Evolutionary conservation across 2,797 vertebrate species (phyloP), one percentile per base, ranked within the genome.

Genomic region (Crotalus adamanteus): DNA sequence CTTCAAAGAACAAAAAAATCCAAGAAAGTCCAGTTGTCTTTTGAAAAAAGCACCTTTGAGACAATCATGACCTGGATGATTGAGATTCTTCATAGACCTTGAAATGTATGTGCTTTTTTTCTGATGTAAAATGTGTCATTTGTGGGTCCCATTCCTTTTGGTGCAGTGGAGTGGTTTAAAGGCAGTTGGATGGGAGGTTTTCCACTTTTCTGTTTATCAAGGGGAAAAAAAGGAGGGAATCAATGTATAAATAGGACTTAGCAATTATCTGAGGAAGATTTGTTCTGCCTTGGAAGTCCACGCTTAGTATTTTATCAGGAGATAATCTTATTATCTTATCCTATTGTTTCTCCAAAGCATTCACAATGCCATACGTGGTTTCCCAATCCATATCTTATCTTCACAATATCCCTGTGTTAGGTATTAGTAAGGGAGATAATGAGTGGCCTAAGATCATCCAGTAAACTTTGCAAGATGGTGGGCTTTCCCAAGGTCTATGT

Each of bases 161-260:
- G 7, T 42, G 78, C 1, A 26, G 87, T 92, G 51, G 28, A 89
- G 92, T 61, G 60, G 13, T 94, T 28, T 13, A 91, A 92, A 93
- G 63, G 55, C 78, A 55, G 51, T 53, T 0, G 0, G 85, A 16
- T 86, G 94, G 57, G 20, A 28, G 28, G 42, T 26, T 57, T 85
- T n/a, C 47, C 31, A 3, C 11, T 2, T 2, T 22, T 91, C n/a
- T 31, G 11, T 65, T 86, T 57, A 57, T 28, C 37, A 47, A 51
- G 56, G 31, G 31, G 69, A 88, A 8, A 83, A 83, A 83, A 25
- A 25, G n/a, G 20, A 12, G 78, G 42, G 1, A 0, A 42, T 6
- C 60, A 61, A 22, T 26, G 31, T 86, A 53, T 56, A 47, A 65
- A 86, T 69, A 22, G 42, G 26, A 90, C 22, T 13, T 91, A 2